These are phyloP conservation scores for Syngnathus rostellatus DNA, from an alignment of 2,797 vertebrate genomes.

Conservation along the genomic window DNA sequence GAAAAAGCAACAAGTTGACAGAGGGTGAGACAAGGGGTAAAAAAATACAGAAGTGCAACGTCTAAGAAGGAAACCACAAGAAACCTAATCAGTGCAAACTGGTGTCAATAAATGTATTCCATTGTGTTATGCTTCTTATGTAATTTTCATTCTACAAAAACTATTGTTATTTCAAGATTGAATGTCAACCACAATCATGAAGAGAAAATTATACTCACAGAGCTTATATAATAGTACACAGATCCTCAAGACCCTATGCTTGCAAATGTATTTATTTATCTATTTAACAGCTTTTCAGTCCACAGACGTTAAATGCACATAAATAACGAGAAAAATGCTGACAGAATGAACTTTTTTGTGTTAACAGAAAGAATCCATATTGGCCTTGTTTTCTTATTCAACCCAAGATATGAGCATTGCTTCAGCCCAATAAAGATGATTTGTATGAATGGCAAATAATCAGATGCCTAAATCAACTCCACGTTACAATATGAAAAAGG, in stretches of 20 bases:
- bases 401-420: constrained; percentile 17
- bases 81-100: background rate
- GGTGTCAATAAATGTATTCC: background rate
- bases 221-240: too few species aligned
- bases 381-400: constrained; percentile 29
- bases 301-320: background rate
- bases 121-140: background rate
- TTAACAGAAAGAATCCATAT: background rate
- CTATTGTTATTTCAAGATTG: background rate
- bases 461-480: constrained; percentile 56
- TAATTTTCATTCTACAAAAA: background rate
- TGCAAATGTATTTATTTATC: too few species aligned
- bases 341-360: background rate
- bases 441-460: constrained; percentile 67
- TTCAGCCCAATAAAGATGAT: constrained; percentile 42
- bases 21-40: background rate
- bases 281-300: background rate
- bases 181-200: too few species aligned
- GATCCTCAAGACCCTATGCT: too few species aligned
- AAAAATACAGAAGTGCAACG: background rate
- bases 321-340: background rate
- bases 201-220: too few species aligned
- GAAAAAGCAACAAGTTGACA: constrained; percentile 5
- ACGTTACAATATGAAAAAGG: constrained; percentile 32
- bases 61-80: background rate